A percentile compares a stretch with the other conserved stretches of the same genome.
Conservation (phyloP, 2,888 invertebrate genomes). For the Sialis fuliginosa region DNA sequence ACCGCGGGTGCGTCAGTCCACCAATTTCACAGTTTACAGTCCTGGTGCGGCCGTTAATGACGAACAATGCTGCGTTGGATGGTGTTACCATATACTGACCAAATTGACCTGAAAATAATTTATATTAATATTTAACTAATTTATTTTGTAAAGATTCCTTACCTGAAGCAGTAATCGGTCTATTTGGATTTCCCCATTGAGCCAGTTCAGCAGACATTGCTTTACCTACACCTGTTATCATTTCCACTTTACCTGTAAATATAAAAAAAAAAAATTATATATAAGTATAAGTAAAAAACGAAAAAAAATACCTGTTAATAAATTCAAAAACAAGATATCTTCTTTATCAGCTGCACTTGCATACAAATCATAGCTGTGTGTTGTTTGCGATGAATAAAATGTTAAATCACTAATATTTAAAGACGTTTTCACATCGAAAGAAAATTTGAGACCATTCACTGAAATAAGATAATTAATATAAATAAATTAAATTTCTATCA, state of each 20-base stretch:
- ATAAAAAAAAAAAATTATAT: not conserved
- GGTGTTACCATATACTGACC: constrained; percentile 57
- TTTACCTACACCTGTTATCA: constrained; percentile 52
- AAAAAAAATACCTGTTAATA: constrained; percentile 35
- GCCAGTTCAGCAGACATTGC: constrained; percentile 35
- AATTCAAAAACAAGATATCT: constrained; percentile 50
- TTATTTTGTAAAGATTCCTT: constrained; percentile 3
- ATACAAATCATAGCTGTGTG: constrained; percentile 56
- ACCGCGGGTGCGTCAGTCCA: constrained; percentile 43
- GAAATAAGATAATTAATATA: constrained; percentile 12
- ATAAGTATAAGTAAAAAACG: too few relatives aligned
- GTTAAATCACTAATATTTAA: constrained; percentile 53
- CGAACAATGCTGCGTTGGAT: constrained; percentile 48
- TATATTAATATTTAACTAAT: not conserved
- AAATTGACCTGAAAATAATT: constrained; percentile 33
- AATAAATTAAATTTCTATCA: not conserved
- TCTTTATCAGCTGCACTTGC: constrained; percentile 53
- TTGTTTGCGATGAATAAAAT: constrained; percentile 52
- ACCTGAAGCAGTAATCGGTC: constrained; percentile 45
- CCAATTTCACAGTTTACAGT: constrained; percentile 61
- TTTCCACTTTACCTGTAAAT: constrained; percentile 48
- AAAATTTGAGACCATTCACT: constrained; percentile 46
- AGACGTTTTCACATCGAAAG: constrained; percentile 58
- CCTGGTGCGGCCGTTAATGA: constrained; percentile 49
- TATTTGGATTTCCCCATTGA: constrained; percentile 45